These are phyloP conservation scores for Catostomus latipinnis DNA, from an alignment of 2,797 vertebrate species.

Conservation along the genomic window DNA sequence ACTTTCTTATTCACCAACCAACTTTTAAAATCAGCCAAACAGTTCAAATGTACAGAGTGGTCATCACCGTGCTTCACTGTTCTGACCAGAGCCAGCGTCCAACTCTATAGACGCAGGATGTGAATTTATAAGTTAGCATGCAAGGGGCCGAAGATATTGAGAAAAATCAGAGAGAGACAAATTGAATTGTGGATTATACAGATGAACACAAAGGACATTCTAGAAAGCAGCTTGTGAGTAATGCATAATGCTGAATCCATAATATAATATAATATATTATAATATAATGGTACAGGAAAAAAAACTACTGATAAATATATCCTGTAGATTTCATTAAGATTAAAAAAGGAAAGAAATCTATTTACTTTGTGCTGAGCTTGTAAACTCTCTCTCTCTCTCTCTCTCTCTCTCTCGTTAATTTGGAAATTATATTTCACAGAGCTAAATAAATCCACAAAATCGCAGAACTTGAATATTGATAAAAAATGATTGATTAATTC, in stretches of 20 bases:
- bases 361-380: not conserved
- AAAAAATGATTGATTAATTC: not conserved
- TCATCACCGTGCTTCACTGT: not conserved
- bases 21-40: no score
- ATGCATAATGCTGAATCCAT: no score
- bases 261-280: no score
- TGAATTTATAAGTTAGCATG: not conserved
- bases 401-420: not conserved
- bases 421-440: not conserved
- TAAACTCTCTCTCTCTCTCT: not conserved
- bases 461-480: constrained; percentile 10
- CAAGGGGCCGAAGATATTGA: not conserved
- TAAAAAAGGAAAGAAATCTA: not conserved
- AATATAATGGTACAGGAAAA: no score
- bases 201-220: no score
- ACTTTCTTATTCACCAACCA: no score
- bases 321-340: no score
- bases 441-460: constrained; percentile 3
- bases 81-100: constrained; percentile 1
- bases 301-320: no score
- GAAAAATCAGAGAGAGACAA: not conserved
- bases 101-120: not conserved
- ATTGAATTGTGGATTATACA: no score
- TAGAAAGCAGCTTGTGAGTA: no score
- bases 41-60: no score